Conservation (phyloP, 2,113 vertebrate species). For the Setophaga kirtlandii region DNA sequence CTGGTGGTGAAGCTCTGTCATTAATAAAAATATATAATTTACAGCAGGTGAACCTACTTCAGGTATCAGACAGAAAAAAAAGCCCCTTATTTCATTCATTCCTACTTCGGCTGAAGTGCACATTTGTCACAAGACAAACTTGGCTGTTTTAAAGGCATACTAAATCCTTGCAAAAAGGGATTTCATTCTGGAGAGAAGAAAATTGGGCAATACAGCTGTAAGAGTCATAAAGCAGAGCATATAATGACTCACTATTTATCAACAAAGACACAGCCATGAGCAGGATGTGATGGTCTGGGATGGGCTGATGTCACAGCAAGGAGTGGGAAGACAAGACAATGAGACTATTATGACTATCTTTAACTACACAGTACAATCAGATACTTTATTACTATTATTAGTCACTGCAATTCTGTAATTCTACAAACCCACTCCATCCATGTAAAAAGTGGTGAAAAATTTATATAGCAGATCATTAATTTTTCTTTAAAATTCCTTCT, state of each 20-base stretch:
- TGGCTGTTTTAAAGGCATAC: not conserved
- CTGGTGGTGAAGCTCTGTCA: not conserved
- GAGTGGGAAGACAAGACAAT: conserved; percentile 39
- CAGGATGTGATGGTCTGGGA: conserved; percentile 54
- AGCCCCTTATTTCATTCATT: not conserved
- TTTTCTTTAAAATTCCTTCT: conserved; percentile 37
- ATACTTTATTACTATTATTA: conserved; percentile 38
- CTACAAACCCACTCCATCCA: not conserved
- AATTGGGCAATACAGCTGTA: conserved; percentile 21
- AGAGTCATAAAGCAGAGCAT: not conserved
- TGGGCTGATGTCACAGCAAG: conserved; percentile 50
- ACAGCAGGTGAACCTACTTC: not conserved
- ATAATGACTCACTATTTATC: conserved; percentile 65
- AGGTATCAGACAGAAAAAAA: not conserved
- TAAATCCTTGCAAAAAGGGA: not conserved
- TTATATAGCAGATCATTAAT: not conserved
- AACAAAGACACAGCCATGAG: conserved; percentile 49
- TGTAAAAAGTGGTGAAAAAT: not conserved
- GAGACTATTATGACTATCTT: conserved; percentile 43
- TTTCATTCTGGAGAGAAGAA: not conserved
- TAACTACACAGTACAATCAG: conserved; percentile 30
- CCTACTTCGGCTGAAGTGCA: not conserved
- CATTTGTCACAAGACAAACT: not conserved
- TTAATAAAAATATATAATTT: not conserved
- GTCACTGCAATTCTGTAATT: conserved; percentile 1